Conservation (phyloP, 2,888 invertebrate genomes). For the Morpho helenor region DNA sequence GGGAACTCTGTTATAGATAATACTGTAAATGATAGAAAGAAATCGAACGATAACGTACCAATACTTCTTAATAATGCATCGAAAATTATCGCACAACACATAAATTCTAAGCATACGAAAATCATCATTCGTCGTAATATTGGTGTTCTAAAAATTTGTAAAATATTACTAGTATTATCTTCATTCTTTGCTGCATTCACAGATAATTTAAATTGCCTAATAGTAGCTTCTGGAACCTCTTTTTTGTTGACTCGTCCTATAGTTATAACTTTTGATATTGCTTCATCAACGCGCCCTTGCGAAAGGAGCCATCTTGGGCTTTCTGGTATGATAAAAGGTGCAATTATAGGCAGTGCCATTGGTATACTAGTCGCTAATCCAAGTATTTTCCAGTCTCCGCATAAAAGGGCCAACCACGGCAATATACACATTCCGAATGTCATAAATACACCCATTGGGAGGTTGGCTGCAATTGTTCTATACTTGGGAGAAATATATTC, state of each 20-base stretch:
- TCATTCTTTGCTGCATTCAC: constrained; percentile 25
- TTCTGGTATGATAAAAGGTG: constrained; percentile 52
- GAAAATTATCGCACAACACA: constrained; percentile 46
- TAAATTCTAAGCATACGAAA: constrained; percentile 42
- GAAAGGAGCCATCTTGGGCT: constrained; percentile 61
- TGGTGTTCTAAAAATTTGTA: constrained; percentile 46
- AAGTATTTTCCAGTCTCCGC: constrained; percentile 53
- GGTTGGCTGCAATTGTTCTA: constrained; percentile 49
- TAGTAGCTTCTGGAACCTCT: constrained; percentile 36
- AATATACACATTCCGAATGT: constrained; percentile 38
- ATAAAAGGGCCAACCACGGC: constrained; percentile 55
- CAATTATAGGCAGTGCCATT: constrained; percentile 41
- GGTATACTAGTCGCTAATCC: constrained; percentile 52
- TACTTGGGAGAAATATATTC: constrained; percentile 59
- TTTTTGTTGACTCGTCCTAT: constrained; percentile 50
- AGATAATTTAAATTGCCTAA: constrained; percentile 43
- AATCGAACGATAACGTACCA: constrained; percentile 50
- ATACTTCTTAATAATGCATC: constrained; percentile 53
- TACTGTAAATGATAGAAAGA: constrained; percentile 56
- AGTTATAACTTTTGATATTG: constrained; percentile 41
- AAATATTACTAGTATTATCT: constrained; percentile 30
- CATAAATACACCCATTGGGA: constrained; percentile 53
- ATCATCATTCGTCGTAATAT: constrained; percentile 43
- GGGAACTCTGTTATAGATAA: constrained; percentile 60
- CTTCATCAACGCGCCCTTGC: constrained; percentile 49